Evolutionary conservation across 2,888 invertebrate genomes (phyloP), one percentile per base, ranked within the genome.

Genomic region (Tetragonula carbonaria): DNA sequence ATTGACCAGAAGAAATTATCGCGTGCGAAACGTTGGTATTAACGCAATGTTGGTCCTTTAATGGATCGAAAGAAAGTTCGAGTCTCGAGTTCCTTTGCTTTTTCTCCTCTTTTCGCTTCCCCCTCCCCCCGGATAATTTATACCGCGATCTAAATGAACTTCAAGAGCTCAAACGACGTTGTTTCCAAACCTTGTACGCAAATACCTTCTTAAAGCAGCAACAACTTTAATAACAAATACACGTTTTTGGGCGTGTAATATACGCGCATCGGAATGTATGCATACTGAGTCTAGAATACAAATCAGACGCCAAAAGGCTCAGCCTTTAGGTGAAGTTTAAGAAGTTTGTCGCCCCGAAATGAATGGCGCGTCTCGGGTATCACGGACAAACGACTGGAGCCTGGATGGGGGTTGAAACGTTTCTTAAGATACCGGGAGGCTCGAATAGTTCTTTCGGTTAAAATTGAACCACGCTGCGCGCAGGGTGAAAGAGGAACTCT

Each of bases 201-300:
- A 59, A 63, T 67, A 84, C 78, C 71, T 80, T 78, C 74, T 71
- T 74, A 74, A 74, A 75, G 75, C 62, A 68, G 67, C 70, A 81
- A 85, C 75, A 78, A 85, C 67, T 85, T 85, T 75, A 81, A 74
- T 75, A 77, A 85, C 81, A 33, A 81, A 72, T 74, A 78, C 53
- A 33, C 68, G 71, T 65, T 23, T 33, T 33, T 33, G 70, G 45
- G 59, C n/a, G 66, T 81, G 75, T 73, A 75, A 75, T 85, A 45
- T 62, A 81, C 78, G 81, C 55, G 71, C 65, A 78, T 85, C 75
- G 76, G 72, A 72, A 80, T 74, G 80, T 74, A 81, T 73, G 81
- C 78, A 81, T 85, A 81, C 85, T 74, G 73, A 72, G 68, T 45
- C 68, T 76, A 16, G 85, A 81, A 75, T 85, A 78, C 85, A 86